Base-by-base conservation (phyloP, 2,113 vertebrate species). In the Ailurus styani region DNA sequence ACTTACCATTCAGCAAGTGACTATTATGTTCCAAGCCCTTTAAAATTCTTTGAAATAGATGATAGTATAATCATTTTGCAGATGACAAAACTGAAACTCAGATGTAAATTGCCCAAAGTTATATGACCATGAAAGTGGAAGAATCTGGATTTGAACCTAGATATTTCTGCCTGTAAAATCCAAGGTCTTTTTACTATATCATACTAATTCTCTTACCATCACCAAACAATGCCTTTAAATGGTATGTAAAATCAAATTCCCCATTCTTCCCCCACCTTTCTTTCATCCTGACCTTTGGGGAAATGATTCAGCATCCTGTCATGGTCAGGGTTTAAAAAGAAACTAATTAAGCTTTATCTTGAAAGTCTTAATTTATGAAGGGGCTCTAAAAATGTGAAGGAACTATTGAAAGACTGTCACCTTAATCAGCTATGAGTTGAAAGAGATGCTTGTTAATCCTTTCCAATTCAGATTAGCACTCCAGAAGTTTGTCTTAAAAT, bases 401-500 rank as follows among this genome's bases (percentile, higher is more conserved):
- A 96, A 78, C 68, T 64, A 92, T 31, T 78, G 45, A 96, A 93
- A 94, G 66, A 91, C 34, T 90, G 42, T 92, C 88, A 93, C 93
- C 91, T 93, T 85, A 82, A 64, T 93, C 88, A 96, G 92, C 42
- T 93, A 54, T 90, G 60, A 94, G 55, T 37, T 96, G 79, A 77
- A 93, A 97, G 78, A 88, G 84, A 82, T 77, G 73, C 47, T 77
- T 45, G 45, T 52, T 27, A 87, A 21, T 96, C 42, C 73, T 95
- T 97, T 75, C 86, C 85, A 90, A 73, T 89, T 93, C 89, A 91
- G 70, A 60, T 95, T 70, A 92, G 91, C 62, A 77, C 31, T 95
- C 86, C 70, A 85, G 89, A 90, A 84, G 95, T 91, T 95, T 90
- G 81, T 85, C 77, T 98, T 70, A 77, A 90, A 90, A 98, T 55